These are phyloP conservation scores for Leucozona laternaria DNA, from an alignment of 2,888 invertebrate genomes.

Conservation along the genomic window DNA sequence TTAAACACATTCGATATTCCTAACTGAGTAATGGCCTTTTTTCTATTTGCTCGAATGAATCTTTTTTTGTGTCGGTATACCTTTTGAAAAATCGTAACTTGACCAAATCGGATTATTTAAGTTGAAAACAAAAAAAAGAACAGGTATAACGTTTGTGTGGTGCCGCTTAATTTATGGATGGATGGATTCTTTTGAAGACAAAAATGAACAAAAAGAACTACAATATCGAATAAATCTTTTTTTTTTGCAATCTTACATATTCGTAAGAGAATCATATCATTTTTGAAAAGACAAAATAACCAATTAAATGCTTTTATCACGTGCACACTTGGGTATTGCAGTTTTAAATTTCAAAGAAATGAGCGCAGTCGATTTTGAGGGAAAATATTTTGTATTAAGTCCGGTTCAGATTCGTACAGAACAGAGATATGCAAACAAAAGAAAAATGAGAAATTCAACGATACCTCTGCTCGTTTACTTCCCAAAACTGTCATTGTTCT, in stretches of 20 bases:
- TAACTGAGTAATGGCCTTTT: background rate
- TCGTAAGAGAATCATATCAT: background rate
- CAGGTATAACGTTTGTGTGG: background rate
- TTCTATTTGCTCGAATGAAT: background rate
- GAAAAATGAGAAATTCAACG: too few species aligned
- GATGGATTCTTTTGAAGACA: background rate
- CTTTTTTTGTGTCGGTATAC: background rate
- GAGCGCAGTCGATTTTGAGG: too few species aligned
- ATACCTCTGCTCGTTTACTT: too few species aligned
- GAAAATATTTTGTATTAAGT: too few species aligned
- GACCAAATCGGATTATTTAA: background rate
- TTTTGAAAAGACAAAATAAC: background rate
- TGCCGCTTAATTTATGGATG: constrained; percentile 24
- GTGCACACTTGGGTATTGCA: background rate
- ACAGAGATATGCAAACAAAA: too few species aligned
- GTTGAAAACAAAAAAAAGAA: background rate
- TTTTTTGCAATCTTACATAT: constrained; percentile 2
- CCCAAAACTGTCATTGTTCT: too few species aligned
- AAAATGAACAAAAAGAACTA: background rate
- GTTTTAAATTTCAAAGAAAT: background rate
- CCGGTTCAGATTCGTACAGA: too few species aligned
- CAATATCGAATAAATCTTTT: constrained; percentile 4
- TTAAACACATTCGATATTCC: background rate
- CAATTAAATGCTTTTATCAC: constrained; percentile 22
- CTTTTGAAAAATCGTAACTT: background rate